These are phyloP conservation scores for Nanorana parkeri DNA, from an alignment of 2,113 vertebrate genomes.

Conservation along the genomic window DNA sequence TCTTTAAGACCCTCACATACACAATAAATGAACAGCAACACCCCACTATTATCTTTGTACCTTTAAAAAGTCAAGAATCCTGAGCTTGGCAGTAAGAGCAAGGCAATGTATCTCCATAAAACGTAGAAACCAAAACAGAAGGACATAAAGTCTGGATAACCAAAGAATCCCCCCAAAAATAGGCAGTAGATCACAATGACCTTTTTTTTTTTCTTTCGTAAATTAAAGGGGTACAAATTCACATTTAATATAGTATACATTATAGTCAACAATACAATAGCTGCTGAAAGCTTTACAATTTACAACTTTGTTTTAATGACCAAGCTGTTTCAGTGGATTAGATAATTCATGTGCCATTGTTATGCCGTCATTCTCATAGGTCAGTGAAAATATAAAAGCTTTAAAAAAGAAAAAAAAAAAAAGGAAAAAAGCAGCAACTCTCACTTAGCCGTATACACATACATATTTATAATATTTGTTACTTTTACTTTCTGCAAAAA, in stretches of 20 bases:
- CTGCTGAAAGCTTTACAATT: slow-evolving; percentile 93
- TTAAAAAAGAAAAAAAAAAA: slow-evolving; percentile 71
- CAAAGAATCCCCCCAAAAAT: slow-evolving; percentile 65
- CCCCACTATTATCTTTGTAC: slow-evolving; percentile 76
- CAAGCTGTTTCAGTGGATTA: slow-evolving; percentile 97
- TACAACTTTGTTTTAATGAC: slow-evolving; percentile 94
- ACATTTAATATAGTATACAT: slow-evolving; percentile 84
- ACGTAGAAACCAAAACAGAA: slow-evolving; percentile 73
- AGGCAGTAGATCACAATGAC: slow-evolving; percentile 83
- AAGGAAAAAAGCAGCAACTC: slow-evolving; percentile 57
- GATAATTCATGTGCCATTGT: slow-evolving; percentile 83
- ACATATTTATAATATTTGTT: slow-evolving; percentile 63
- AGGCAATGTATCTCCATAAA: slow-evolving; percentile 82
- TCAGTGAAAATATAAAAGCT: slow-evolving; percentile 83
- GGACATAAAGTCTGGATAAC: slow-evolving; percentile 72
- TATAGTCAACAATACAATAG: slow-evolving; percentile 81
- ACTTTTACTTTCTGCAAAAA: slow-evolving; percentile 72
- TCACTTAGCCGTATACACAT: slow-evolving; percentile 68
- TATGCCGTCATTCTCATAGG: slow-evolving; percentile 81
- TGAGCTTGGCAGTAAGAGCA: slow-evolving; percentile 86
- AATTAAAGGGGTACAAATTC: slow-evolving; percentile 87
- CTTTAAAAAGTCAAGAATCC: slow-evolving; percentile 83
- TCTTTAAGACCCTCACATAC: slow-evolving; percentile 72
- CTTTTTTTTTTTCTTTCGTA: slow-evolving; percentile 75
- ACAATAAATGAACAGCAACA: slow-evolving; percentile 73